Base-by-base conservation (phyloP, 1,140 invertebrate genomes). In the Musca domestica region DNA sequence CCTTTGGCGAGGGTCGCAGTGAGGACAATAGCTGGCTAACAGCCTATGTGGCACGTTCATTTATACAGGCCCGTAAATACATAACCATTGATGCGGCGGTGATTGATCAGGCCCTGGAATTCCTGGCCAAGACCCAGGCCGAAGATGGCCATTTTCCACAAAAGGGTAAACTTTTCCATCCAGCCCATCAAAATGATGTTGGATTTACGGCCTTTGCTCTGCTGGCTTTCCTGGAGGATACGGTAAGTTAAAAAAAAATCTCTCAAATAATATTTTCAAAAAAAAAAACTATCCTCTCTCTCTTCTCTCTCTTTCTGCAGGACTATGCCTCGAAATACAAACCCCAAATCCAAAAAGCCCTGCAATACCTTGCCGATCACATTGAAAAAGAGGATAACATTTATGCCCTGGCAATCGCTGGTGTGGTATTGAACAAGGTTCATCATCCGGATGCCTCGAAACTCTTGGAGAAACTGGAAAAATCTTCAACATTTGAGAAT, bases 21-120 rank as follows among this genome's bases (percentile, higher is more conserved):
- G 86, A 83, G 23, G 93, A 95, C 6, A 95, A 91, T 74, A 92
- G 92, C n/a, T 98, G 95, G 94, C 51, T 98, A 22, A 97, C 95
- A 5, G 94, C 95, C 1, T 97, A 95, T 81, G 93, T 95, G 2
- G 87, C 90, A 0, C 90, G 94, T 67, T 95, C 95, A 56, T 91
- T 98, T 76, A 88, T 88, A 46, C 91, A 94, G 81, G 95, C 95
- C 2, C 85, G 86, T 61, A 83, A 87, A 19, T 92, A 91, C 76
- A 95, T 98, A 25, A 87, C 87, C 64, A 87, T 98, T 41, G 94
- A 95, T 63, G 84, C 88, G n/a, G 83, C 81, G 56, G 87, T 96
- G 34, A 87, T 96, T 63, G 78, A 83, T 2, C 85, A 88, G 34
- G 89, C 92, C 5, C 83, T 96, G 1, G 84, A 90, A 49, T 98